Base-by-base conservation (phyloP, 2,888 invertebrate species). In the Coelinius sp. region DNA sequence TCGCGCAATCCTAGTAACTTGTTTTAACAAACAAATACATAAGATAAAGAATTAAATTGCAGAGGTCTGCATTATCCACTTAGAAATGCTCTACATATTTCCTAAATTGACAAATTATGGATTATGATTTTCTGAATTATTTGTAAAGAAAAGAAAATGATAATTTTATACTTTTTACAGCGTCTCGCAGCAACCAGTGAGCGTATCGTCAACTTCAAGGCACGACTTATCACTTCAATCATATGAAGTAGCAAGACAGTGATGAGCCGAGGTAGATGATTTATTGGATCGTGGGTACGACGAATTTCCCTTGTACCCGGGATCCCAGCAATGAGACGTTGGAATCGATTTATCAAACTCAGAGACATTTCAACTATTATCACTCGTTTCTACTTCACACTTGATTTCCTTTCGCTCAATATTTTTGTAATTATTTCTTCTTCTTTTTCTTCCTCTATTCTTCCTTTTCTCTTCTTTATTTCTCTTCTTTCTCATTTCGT, bases 161-260 rank as follows among this genome's bases (percentile, higher is more conserved):
- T 67, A 44, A 35, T 49, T 74, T 46, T n/a, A 24, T 24, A 22
- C 52, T 38, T 62, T 5, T 49, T 76, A 0, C 88, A 93, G 93
- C 93, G 93, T 83, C 91, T 95, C 88, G 95, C 95, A 73, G 95
- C 95, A 89, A 95, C 95, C 87, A 95, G 95, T 88, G 95, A 96
- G 89, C 92, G 94, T 89, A 93, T 96, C 90, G 95, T 96, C 86
- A 95, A 95, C 93, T 96, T 95, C 93, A 96, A 95, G 91, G 95
- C 95, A 88, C 93, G 95, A 90, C 91, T 96, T 85, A 94, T 96
- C 89, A 96, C 95, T 84, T 94, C 95, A 82, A 93, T 95, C 89
- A 95, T 96, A 89, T 95, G 95, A 80, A 75, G 52, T 65, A 77
- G 52, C 35, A 44, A 71, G 49, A 63, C 64, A 53, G 35, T 70